Evolutionary conservation across 1,140 invertebrate species (phyloP).

Genomic region (Diorhabda elongata): DNA sequence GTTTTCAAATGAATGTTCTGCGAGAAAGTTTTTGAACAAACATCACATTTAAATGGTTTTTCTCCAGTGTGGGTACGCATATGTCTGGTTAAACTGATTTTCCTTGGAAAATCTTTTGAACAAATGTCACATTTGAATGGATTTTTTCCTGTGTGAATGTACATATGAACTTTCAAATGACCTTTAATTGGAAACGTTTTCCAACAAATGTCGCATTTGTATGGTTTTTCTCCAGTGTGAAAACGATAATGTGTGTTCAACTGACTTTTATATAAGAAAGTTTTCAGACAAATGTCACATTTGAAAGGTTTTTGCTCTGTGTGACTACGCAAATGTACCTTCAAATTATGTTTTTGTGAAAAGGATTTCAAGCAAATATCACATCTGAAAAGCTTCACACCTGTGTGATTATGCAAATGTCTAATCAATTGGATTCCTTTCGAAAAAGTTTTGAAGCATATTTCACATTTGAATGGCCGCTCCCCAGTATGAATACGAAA

Average conservation of each 20-base stretch:
- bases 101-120: not conserved
- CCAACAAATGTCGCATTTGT: slow-evolving; percentile 19
- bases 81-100: slow-evolving; percentile 11
- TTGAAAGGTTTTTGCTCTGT: slow-evolving; percentile 22
- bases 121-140: not conserved
- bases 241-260: slow-evolving; percentile 18
- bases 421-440: not conserved
- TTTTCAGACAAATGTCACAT: slow-evolving; percentile 22
- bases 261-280: slow-evolving; percentile 19
- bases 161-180: slow-evolving; percentile 5
- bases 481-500: not conserved
- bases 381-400: slow-evolving; percentile 26
- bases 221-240: slow-evolving; percentile 21
- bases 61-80: slow-evolving; percentile 29
- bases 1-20: not conserved
- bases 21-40: not conserved
- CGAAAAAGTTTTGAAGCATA: not conserved
- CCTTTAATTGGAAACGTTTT: slow-evolving; percentile 21
- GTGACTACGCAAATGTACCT: not conserved
- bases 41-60: slow-evolving; percentile 43
- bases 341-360: slow-evolving; percentile 7
- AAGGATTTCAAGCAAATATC: slow-evolving; percentile 30
- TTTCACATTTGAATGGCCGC: not conserved
- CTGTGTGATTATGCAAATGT: slow-evolving; percentile 36
- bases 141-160: not conserved